Conservation (phyloP, 2,888 invertebrate species). For the Volucella zonaria region DNA sequence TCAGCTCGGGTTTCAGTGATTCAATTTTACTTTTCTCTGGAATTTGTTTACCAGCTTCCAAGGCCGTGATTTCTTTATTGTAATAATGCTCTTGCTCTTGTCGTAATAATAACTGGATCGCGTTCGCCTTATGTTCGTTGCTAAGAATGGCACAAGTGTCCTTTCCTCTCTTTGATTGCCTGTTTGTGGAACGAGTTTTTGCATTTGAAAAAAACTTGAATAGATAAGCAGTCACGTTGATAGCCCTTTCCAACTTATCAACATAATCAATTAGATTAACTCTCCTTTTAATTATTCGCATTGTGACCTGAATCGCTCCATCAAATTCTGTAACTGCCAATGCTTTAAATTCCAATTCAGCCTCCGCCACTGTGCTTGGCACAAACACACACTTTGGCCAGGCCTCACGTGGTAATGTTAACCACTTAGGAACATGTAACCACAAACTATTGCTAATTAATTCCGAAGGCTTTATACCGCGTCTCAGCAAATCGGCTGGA, state of each 20-base stretch:
- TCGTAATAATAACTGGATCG: neutral
- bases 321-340: neutral
- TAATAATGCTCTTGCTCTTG: conserved; percentile 7
- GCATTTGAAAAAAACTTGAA: conserved; percentile 3
- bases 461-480: too few relatives aligned
- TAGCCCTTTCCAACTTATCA: conserved; percentile 2
- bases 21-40: conserved; percentile 1
- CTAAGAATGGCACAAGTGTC: too few relatives aligned
- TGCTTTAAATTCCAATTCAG: conserved; percentile 26
- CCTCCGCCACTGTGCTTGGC: conserved; percentile 38
- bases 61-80: neutral
- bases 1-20: neutral
- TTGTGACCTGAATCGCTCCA: conserved; percentile 11
- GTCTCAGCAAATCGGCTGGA: too few relatives aligned
- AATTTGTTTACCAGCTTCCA: neutral
- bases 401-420: too few relatives aligned
- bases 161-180: too few relatives aligned
- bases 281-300: conserved; percentile 8
- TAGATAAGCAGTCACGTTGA: conserved; percentile 5
- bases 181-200: too few relatives aligned
- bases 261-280: conserved; percentile 14
- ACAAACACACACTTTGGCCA: too few relatives aligned
- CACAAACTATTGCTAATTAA: too few relatives aligned
- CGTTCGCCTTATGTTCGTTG: conserved; percentile 7
- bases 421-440: too few relatives aligned